These are phyloP conservation scores for Synaphobranchus kaupii DNA, from an alignment of 2,797 vertebrate species.

Conservation along the genomic window DNA sequence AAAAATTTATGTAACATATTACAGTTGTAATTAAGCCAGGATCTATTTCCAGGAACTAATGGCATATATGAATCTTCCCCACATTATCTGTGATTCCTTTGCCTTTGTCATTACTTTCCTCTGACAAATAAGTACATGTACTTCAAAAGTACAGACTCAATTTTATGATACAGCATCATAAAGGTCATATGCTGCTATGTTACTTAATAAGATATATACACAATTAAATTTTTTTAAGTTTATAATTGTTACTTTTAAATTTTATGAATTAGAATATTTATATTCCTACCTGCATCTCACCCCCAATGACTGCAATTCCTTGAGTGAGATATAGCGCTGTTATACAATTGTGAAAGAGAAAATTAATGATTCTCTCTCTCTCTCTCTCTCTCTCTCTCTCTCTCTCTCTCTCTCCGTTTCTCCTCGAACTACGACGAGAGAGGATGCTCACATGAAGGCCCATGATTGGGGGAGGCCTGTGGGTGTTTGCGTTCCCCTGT, in stretches of 20 bases:
- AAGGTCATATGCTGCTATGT: no score
- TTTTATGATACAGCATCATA: no score
- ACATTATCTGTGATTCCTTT: neutral
- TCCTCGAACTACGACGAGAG: neutral
- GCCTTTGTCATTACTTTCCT: neutral
- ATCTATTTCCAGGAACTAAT: constrained; percentile 25
- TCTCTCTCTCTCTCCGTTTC: neutral
- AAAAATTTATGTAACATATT: constrained; percentile 38
- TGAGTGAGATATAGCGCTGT: no score
- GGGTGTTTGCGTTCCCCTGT: neutral
- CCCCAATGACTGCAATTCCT: no score
- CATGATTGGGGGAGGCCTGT: neutral
- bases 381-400: constrained; percentile 23
- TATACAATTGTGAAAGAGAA: no score
- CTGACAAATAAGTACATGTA: neutral
- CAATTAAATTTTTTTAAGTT: no score
- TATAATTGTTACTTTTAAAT: no score
- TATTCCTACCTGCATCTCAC: no score
- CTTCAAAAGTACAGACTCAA: neutral
- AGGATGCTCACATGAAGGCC: neutral
- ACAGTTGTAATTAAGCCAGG: constrained; percentile 34
- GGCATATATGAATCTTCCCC: constrained; percentile 7
- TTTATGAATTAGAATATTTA: no score
- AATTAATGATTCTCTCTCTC: constrained; percentile 40
- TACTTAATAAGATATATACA: no score